These are phyloP conservation scores for Acronicta leporina DNA, from an alignment of 2,888 invertebrate genomes.

Conservation along the genomic window DNA sequence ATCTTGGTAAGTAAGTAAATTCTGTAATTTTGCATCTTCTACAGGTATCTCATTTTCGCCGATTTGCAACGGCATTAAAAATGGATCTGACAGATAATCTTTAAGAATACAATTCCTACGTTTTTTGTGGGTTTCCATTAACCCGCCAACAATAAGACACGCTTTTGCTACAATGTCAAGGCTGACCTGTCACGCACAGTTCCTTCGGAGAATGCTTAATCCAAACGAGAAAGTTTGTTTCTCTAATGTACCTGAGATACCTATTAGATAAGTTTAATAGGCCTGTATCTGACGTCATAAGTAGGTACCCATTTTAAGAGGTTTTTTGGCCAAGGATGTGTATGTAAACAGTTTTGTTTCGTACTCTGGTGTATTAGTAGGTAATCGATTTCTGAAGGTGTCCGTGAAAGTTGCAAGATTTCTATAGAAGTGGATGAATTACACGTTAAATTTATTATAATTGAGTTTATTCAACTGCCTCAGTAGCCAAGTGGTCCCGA, in stretches of 20 bases:
- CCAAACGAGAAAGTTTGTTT: constrained; percentile 13
- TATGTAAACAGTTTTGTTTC: constrained; percentile 41
- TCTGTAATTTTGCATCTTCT: too few species aligned
- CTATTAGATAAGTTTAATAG: constrained; percentile 26
- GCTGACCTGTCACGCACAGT: constrained; percentile 14
- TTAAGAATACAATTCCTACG: too few species aligned
- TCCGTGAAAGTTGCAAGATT: constrained; percentile 11
- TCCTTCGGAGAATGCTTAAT: constrained; percentile 6
- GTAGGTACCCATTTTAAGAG: constrained; percentile 41
- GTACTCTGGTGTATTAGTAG: constrained; percentile 30
- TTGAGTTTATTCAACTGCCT: too few species aligned
- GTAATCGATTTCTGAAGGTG: constrained; percentile 27
- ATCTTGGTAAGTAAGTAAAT: too few species aligned
- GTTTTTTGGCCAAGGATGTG: constrained; percentile 35
- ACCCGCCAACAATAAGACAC: constrained; percentile 8
- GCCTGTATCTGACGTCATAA: constrained; percentile 11
- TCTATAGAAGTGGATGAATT: too few species aligned
- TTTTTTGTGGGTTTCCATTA: neutral
- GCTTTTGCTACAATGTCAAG: constrained; percentile 12
- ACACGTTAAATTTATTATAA: too few species aligned
- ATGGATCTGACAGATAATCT: too few species aligned
- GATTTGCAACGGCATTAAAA: too few species aligned
- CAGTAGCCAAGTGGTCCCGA: too few species aligned
- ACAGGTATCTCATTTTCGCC: too few species aligned
- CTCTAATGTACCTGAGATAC: constrained; percentile 11